Base-by-base conservation (phyloP, 2,888 invertebrate genomes). In the Sinhomidia bicolor region DNA sequence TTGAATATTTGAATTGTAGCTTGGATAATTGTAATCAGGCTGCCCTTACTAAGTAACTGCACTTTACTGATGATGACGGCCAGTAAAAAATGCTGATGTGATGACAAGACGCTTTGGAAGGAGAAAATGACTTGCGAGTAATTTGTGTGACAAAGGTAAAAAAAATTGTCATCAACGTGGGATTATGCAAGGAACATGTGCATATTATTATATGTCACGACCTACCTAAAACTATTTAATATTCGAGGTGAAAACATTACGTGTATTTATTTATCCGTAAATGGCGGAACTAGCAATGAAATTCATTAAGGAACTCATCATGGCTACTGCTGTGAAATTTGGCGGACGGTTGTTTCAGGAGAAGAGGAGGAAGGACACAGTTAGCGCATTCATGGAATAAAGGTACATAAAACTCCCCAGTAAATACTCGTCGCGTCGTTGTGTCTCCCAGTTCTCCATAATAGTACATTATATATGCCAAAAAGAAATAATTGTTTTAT, bases 221-320 rank as follows among this genome's bases (percentile, higher is more conserved):
- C 47, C 47, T 47, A 47, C 47, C 47, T 47, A 47, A 2, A 47
- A 47, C 47, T n/a, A n/a, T n/a, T n/a, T n/a, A 47, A 14, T 47
- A 9, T 47, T 47, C 47, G 14, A 9, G 17, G 23, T 57, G 57
- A 1, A 57, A 23, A 20, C 9, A 36, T 6, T 36, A 4, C 36
- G 36, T 1, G 4, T 1, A 1, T 51, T 51, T 51, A 2, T n/a
- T 65, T 65, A 5, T n/a, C 1, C 1, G 1, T 54, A 65, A 36
- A 62, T 62, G 65, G 32, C 65, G 62, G 62, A 62, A 62, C 65
- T 65, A 57, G 32, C 68, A 4, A 68, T 17, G 36, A 68, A 17
- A 17, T 68, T 9, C 12, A 17, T 41, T 17, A 41, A 17, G 1
- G 14, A 54, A 71, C 41, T 41, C n/a, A n/a, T 71, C 68, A 71